Percentiles rank a stretch among this genome's conserved stretches.
Conservation (phyloP, 2,797 vertebrate genomes). For the Artibeus lituratus region DNA sequence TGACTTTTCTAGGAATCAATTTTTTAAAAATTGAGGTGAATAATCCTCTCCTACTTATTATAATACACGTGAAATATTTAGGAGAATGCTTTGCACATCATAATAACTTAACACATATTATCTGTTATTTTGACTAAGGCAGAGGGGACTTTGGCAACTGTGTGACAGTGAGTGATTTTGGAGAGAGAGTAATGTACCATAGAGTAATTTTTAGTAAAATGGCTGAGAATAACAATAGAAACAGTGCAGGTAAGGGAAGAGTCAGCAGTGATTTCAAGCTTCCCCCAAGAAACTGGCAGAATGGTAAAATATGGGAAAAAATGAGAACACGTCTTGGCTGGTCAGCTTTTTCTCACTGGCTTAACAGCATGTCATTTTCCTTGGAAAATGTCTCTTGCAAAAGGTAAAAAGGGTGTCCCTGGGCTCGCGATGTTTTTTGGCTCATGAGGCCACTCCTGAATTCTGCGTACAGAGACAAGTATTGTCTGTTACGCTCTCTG, state of each 20-base stretch:
- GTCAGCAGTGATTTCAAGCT: conserved; percentile 31
- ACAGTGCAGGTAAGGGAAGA: conserved; percentile 14
- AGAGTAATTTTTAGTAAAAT: neutral
- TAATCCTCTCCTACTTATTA: neutral
- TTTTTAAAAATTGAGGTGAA: neutral
- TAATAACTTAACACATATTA: neutral
- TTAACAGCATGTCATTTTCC: conserved; percentile 39
- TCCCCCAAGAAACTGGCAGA: neutral
- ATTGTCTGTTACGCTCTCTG: neutral
- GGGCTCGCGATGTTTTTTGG: neutral
- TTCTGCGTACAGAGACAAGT: neutral
- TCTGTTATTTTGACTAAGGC: neutral
- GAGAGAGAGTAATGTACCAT: neutral
- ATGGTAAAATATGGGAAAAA: neutral
- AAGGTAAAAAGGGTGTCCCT: neutral
- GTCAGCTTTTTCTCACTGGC: neutral
- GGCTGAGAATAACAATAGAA: neutral
- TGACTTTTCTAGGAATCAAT: neutral
- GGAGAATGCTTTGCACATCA: neutral
- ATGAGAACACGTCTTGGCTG: neutral
- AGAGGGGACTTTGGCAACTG: neutral
- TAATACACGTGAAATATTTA: neutral
- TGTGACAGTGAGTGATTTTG: neutral
- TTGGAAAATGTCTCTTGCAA: conserved; percentile 1
- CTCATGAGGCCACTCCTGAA: neutral